Percentiles rank a stretch among this genome's conserved stretches.
These are phyloP conservation scores for Alces alces DNA, from an alignment of 2,113 vertebrate genomes.

Conservation along the genomic window DNA sequence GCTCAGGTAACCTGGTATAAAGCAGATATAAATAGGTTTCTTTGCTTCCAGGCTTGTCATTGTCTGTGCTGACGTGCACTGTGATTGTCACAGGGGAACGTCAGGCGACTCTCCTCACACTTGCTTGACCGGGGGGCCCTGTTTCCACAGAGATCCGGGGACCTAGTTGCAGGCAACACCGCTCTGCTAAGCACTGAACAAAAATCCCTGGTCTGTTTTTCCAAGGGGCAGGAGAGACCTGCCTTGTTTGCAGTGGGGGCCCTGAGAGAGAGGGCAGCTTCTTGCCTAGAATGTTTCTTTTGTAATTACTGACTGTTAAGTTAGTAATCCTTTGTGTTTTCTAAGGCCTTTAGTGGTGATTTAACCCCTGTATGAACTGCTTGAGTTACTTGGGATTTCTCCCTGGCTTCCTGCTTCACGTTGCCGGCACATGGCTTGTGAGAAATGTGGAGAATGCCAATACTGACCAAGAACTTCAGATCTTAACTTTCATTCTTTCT, in stretches of 20 bases:
- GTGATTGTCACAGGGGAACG: background rate
- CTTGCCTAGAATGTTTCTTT: background rate
- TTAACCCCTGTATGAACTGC: background rate
- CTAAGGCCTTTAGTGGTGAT: background rate
- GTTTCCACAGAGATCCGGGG: background rate
- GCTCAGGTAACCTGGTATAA: background rate
- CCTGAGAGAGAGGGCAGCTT: no score
- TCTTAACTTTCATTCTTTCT: background rate
- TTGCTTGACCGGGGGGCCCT: background rate
- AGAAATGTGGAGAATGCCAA: background rate
- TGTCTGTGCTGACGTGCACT: background rate
- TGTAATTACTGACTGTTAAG: background rate
- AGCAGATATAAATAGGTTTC: background rate
- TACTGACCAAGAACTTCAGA: background rate
- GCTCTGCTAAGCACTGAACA: background rate
- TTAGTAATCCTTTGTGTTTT: background rate
- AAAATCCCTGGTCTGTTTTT: background rate
- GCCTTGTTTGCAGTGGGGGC: background rate
- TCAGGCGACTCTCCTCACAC: background rate
- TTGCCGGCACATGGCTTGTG: fast-evolving
- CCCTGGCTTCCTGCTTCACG: fast-evolving
- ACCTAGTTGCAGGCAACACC: fast-evolving
- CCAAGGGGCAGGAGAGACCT: background rate
- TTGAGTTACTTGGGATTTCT: background rate
- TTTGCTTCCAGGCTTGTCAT: background rate